Evolutionary conservation across 2,888 invertebrate species (phyloP).

Genomic region (Gastracanthus pulcherrimus): DNA sequence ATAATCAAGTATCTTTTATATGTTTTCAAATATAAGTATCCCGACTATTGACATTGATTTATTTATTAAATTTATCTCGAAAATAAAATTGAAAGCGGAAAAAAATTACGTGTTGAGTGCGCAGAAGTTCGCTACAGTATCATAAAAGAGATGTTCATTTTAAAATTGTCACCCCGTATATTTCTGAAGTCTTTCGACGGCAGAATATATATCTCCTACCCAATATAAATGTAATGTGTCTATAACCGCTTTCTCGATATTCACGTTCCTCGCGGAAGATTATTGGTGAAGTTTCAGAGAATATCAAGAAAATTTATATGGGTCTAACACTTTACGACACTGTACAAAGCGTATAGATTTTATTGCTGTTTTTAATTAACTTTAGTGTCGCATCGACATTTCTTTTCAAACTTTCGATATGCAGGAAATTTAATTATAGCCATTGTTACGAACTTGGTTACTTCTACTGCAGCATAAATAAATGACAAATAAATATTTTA

Average conservation of each 20-base stretch:
- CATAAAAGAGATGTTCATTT: constrained; percentile 10
- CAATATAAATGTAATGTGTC: constrained; percentile 32
- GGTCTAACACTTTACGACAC: background rate
- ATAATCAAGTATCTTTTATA: no score
- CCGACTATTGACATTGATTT: no score
- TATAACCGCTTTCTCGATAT: constrained; percentile 17
- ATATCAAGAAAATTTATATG: constrained; percentile 23
- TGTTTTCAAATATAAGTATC: no score
- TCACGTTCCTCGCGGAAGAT: background rate
- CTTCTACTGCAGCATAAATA: no score
- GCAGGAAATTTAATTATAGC: no score
- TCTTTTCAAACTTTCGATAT: background rate
- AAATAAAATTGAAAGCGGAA: no score
- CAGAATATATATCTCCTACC: constrained; percentile 4
- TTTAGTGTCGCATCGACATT: background rate
- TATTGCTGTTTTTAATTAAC: background rate
- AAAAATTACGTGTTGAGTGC: background rate
- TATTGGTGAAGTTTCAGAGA: constrained; percentile 23
- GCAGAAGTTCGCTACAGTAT: background rate
- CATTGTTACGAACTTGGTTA: no score
- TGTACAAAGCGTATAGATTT: background rate
- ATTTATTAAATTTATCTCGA: no score
- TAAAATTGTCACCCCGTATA: constrained; percentile 19
- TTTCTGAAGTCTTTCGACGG: background rate
- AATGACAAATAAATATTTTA: no score